A percentile compares a stretch with the other conserved stretches of the same genome.
These are phyloP conservation scores for Pelobates fuscus DNA, from an alignment of 2,113 vertebrate genomes.

Conservation along the genomic window DNA sequence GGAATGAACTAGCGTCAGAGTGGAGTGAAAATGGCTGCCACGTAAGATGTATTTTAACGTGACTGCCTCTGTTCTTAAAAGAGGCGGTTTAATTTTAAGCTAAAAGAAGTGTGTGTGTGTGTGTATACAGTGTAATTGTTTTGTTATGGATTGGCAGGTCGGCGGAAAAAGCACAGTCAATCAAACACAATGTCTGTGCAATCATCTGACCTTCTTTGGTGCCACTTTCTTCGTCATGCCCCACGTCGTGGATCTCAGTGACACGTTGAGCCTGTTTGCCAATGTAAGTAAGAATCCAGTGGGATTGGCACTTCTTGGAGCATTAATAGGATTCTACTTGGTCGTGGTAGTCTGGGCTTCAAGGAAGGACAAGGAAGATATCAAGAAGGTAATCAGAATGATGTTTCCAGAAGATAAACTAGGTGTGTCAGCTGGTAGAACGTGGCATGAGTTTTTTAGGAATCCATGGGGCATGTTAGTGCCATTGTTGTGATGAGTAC, in stretches of 20 bases:
- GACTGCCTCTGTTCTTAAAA: too few species aligned
- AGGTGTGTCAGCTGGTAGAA: too few species aligned
- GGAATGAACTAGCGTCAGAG: constrained; percentile 43
- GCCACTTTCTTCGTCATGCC: constrained; percentile 78
- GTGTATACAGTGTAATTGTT: neutral
- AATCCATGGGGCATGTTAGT: too few species aligned
- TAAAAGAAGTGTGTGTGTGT: too few species aligned
- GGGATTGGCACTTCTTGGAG: constrained; percentile 70
- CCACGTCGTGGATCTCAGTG: constrained; percentile 69
- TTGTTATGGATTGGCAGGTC: constrained; percentile 62
- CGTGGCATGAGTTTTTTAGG: too few species aligned
- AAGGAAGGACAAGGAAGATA: constrained; percentile 71
- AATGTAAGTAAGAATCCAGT: constrained; percentile 72
- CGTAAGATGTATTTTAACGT: constrained; percentile 38
- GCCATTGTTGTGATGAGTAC: too few species aligned
- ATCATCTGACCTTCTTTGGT: constrained; percentile 77
- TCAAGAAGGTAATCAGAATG: constrained; percentile 65
- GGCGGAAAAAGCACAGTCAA: constrained; percentile 61
- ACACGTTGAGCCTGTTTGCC: constrained; percentile 67
- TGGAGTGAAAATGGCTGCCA: constrained; percentile 56
- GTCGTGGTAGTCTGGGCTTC: constrained; percentile 71
- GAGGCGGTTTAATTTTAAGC: too few species aligned
- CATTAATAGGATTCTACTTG: constrained; percentile 72
- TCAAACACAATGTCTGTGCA: constrained; percentile 76
- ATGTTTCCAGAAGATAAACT: too few species aligned